Evolutionary conservation across 1,140 invertebrate genomes (phyloP), one percentile per base, ranked within the genome.

Genomic region (Lepidurus couesii): DNA sequence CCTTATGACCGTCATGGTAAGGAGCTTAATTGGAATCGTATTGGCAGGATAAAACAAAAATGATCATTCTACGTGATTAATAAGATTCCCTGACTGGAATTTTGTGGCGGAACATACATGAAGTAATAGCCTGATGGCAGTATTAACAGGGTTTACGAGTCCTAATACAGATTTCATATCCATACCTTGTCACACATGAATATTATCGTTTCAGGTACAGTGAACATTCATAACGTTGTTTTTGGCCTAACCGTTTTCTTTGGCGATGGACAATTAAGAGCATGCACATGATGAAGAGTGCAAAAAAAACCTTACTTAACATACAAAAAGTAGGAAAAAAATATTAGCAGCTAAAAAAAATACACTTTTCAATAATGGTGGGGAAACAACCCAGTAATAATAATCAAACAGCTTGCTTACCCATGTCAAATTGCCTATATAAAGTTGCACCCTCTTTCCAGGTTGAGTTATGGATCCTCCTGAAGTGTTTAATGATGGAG

Each of bases 371-470:
- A 47, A 80, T 42, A 45, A 42, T 47, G 76, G 44, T 45, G 43
- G 45, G 44, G 74, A 79, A 78, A 78, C 53, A 65, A 73, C 74
- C 44, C 53, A 80, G 80, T 77, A 80, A 44, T 26, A 73, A 74
- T 78, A 65, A 65, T 65, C 53, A 65, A 65, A 47, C n/a, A 34
- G 44, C 44, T 43, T 11, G 82, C 85, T 84, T 85, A 89, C 88
- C 89, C 89, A 90, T 44, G 89, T 97, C 75, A 99, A 89, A 87
- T 98, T 98, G 82, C 96, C 96, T 83, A 98, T 91, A 87, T 97
- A 98, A 13, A 97, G 87, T 86, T 97, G 94, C 84, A 93, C 93
- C 83, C 93, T 89, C 82, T 93, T 89, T 45, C 90, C 91, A 84
- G 91, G 53, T 65, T 65, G 53, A 65, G 16, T 65, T n/a, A 89